A percentile compares a stretch with the other conserved stretches of the same genome.
phyloP scores from a whole-genome alignment of 2,888 invertebrate genomes.

The Steinernema carpocapsae region DNA sequence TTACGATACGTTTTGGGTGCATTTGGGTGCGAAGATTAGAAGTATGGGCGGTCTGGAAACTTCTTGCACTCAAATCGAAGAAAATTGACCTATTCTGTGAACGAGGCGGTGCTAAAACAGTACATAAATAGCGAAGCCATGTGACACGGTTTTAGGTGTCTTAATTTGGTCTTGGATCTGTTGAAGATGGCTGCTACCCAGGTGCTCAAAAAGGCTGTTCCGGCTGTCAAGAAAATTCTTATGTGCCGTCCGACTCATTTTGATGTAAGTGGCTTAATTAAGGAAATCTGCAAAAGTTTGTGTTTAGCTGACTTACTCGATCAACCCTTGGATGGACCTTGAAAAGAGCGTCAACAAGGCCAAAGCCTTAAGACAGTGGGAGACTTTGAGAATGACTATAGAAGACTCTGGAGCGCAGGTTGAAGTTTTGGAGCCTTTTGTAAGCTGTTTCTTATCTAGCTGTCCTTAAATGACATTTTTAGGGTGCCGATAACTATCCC shows the following conservation, averaged over 20 bases:
- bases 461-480: constrained; percentile 32
- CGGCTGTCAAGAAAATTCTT: constrained; percentile 46
- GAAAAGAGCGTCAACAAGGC: constrained; percentile 49
- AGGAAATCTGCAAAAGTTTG: too few species aligned
- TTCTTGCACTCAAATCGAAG: not conserved
- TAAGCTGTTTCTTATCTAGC: constrained; percentile 36
- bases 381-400: constrained; percentile 55
- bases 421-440: constrained; percentile 61
- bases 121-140: not conserved
- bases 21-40: constrained; percentile 15
- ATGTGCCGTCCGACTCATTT: constrained; percentile 67
- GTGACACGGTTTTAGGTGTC: not conserved
- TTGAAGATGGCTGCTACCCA: not conserved
- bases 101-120: not conserved
- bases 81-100: not conserved
- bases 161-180: not conserved
- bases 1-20: not conserved
- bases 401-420: constrained; percentile 59
- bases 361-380: constrained; percentile 61
- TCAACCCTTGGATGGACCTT: constrained; percentile 67
- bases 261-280: too few species aligned
- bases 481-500: constrained; percentile 64
- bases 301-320: constrained; percentile 58
- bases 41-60: not conserved
- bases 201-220: constrained; percentile 30